These are phyloP conservation scores for Natrix natrix DNA, from an alignment of 2,797 vertebrate species.

Conservation along the genomic window DNA sequence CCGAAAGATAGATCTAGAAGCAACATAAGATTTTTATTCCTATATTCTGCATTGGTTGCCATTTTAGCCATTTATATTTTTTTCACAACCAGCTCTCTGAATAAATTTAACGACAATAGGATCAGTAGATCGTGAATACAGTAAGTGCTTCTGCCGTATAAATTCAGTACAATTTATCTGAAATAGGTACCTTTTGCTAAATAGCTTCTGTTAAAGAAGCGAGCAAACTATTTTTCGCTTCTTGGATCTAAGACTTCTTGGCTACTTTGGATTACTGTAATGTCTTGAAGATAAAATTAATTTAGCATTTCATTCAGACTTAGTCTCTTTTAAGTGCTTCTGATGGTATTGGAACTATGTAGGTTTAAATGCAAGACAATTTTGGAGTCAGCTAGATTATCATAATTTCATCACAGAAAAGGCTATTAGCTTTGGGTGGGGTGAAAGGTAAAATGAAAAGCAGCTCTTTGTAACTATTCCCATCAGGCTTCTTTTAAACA, in stretches of 20 bases:
- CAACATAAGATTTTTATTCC: not conserved
- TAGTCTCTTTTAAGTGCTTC: not conserved
- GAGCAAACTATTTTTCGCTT: not conserved
- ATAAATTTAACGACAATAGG: not conserved
- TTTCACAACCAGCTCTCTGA: not conserved
- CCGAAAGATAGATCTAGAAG: not conserved
- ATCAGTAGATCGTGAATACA: not conserved
- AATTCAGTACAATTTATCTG: not conserved
- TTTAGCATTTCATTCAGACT: not conserved
- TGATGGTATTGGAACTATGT: not conserved
- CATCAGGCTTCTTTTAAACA: too few species aligned
- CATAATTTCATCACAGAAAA: not conserved
- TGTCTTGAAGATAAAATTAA: not conserved
- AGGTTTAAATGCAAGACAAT: not conserved
- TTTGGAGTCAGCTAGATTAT: not conserved
- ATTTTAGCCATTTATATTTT: not conserved
- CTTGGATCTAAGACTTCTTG: not conserved
- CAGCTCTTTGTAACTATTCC: not conserved
- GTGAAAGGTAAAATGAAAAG: not conserved
- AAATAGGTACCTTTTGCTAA: not conserved
- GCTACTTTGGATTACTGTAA: not conserved
- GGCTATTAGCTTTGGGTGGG: not conserved
- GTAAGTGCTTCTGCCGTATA: not conserved
- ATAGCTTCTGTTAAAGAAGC: not conserved
- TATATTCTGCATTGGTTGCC: not conserved